A percentile compares a stretch with the other conserved stretches of the same genome.
These are phyloP conservation scores for Stichopus horrens DNA, from an alignment of 53 echinoderm and acorn worm species.

Conservation along the genomic window DNA sequence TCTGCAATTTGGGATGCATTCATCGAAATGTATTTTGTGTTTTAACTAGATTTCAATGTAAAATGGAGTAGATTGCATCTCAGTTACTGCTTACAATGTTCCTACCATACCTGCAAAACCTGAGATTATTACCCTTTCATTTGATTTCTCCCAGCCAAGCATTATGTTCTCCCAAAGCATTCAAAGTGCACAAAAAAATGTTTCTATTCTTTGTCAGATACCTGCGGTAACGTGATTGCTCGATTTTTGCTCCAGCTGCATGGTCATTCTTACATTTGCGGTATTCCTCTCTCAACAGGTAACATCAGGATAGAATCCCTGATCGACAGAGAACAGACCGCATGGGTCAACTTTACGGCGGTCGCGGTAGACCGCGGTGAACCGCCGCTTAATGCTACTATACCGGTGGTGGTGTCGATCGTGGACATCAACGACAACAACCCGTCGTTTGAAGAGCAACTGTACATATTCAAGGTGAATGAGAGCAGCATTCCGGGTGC, in stretches of 20 bases:
- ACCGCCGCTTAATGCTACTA: conserved; percentile 63
- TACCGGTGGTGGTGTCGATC: conserved; percentile 72
- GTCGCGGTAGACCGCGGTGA: conserved; percentile 74
- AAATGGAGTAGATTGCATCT: no score
- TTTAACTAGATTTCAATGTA: no score
- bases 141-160: background rate
- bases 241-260: no score
- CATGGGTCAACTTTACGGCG: conserved; percentile 82
- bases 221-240: no score
- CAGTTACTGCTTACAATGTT: no score
- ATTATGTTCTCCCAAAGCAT: background rate
- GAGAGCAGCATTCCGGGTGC: conserved; percentile 67
- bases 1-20: no score
- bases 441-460: conserved; percentile 67
- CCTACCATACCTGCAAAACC: no score
- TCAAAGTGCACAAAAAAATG: background rate
- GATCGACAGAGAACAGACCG: conserved; percentile 71
- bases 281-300: conserved; percentile 51
- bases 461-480: conserved; percentile 58
- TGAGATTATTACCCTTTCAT: background rate
- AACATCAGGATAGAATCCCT: conserved; percentile 62
- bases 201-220: no score
- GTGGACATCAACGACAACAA: conserved; percentile 97
- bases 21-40: no score
- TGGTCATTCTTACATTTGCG: no score